These are phyloP conservation scores for Drepana arcuata DNA, from an alignment of 1,140 invertebrate genomes.

Conservation along the genomic window DNA sequence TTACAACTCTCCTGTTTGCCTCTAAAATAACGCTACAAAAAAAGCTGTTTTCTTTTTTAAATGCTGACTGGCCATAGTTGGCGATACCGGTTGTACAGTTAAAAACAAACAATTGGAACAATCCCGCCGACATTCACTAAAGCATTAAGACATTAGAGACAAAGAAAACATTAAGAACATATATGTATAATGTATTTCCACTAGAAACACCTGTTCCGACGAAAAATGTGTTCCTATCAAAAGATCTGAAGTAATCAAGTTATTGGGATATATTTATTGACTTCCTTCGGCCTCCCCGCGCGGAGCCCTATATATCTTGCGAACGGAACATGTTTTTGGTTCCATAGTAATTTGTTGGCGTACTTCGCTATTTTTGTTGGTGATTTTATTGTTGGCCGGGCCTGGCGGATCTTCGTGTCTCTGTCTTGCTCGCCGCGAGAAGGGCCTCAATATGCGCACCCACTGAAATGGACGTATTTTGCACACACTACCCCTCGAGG, in stretches of 20 bases:
- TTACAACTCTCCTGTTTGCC: too few species aligned
- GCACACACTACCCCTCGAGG: conserved; percentile 18
- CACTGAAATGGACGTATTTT: conserved; percentile 25
- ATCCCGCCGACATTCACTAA: too few species aligned
- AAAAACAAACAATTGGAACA: not conserved
- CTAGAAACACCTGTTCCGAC: not conserved
- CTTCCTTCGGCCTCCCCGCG: conserved; percentile 3
- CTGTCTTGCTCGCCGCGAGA: conserved; percentile 1
- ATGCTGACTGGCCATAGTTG: too few species aligned
- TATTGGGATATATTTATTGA: conserved; percentile 24
- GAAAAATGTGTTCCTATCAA: conserved; percentile 14
- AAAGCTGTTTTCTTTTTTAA: not conserved
- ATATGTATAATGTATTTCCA: not conserved
- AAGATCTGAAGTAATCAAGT: conserved; percentile 15
- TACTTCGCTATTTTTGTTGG: conserved; percentile 13
- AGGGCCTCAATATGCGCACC: conserved; percentile 26
- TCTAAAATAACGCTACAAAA: not conserved
- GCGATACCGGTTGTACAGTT: not conserved
- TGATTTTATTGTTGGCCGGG: conserved; percentile 23
- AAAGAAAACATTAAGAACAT: not conserved
- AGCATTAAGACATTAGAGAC: too few species aligned
- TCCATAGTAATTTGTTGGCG: conserved; percentile 16
- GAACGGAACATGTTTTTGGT: conserved; percentile 15
- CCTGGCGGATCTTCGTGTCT: conserved; percentile 7
- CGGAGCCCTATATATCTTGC: conserved; percentile 12